Percentiles rank a stretch among this genome's conserved stretches.
Evolutionary conservation across 2,113 vertebrate genomes (phyloP).

Genomic region (Psittacula cyanocephala): DNA sequence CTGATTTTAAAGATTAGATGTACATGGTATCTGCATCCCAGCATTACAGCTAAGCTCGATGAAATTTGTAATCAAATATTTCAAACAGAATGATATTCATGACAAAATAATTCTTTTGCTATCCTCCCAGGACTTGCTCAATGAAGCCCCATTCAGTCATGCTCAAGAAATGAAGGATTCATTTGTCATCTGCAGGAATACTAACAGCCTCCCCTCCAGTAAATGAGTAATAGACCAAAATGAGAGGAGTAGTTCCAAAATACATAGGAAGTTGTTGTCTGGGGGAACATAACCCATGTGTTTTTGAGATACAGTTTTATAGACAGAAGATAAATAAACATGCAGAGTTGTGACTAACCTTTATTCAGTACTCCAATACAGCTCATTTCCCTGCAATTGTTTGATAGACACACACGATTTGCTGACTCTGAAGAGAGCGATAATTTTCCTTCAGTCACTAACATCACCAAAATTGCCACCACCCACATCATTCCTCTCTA

Average conservation of each 20-base stretch:
- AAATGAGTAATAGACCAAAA: constrained; percentile 26
- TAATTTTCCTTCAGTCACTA: constrained; percentile 48
- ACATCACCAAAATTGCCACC: constrained; percentile 39
- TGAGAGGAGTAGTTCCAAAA: neutral
- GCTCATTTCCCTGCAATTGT: constrained; percentile 35
- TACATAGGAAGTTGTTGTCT: constrained; percentile 3
- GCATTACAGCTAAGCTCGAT: neutral
- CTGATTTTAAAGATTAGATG: neutral
- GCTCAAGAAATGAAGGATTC: constrained; percentile 33
- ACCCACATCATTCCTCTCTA: constrained; percentile 36
- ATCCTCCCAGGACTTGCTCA: neutral
- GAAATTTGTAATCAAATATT: neutral
- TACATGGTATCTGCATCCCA: neutral
- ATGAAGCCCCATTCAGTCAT: neutral
- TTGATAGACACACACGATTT: constrained; percentile 39
- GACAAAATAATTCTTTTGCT: neutral
- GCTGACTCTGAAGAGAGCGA: constrained; percentile 33
- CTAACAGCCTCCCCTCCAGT: neutral
- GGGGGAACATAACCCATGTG: neutral
- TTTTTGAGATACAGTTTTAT: neutral
- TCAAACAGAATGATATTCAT: neutral
- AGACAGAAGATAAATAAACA: constrained; percentile 47
- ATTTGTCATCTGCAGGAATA: constrained; percentile 23
- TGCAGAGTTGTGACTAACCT: constrained; percentile 40
- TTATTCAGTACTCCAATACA: constrained; percentile 13